phyloP scores from a whole-genome alignment of 2,797 vertebrate genomes.

The Coregonus sp. region DNA sequence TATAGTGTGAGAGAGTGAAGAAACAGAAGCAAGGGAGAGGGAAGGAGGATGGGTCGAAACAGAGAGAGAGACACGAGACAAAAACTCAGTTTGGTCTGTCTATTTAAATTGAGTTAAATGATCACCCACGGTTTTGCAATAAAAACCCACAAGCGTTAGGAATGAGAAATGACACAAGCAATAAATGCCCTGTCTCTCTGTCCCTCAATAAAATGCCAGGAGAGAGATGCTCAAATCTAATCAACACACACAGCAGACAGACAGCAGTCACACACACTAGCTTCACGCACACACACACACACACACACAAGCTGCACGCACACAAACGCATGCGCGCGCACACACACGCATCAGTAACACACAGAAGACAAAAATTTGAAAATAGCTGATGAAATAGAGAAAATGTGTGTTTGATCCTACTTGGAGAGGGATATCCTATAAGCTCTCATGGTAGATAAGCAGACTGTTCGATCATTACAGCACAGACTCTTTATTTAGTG shows the following conservation, averaged over 20 bases:
- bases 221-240: slow-evolving; percentile 40
- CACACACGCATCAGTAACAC: neutral
- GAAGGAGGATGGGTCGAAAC: slow-evolving; percentile 40
- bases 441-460: slow-evolving; percentile 47
- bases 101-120: slow-evolving; percentile 17
- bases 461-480: slow-evolving; percentile 45
- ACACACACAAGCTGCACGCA: neutral
- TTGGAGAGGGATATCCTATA: slow-evolving; percentile 35
- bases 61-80: slow-evolving; percentile 26
- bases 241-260: slow-evolving; percentile 5
- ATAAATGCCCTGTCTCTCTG: slow-evolving; percentile 34
- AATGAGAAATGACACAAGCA: slow-evolving; percentile 35
- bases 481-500: slow-evolving; percentile 47
- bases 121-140: slow-evolving; percentile 21
- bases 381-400: no score
- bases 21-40: slow-evolving; percentile 9
- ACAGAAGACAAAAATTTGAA: neutral
- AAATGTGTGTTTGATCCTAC: neutral
- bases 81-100: slow-evolving; percentile 4
- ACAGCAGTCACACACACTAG: neutral
- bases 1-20: neutral
- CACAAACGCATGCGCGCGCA: neutral
- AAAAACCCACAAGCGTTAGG: slow-evolving; percentile 20
- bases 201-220: slow-evolving; percentile 36
- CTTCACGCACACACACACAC: neutral